These are phyloP conservation scores for Bradysia coprophila DNA, from an alignment of 1,140 invertebrate species.

Conservation along the genomic window DNA sequence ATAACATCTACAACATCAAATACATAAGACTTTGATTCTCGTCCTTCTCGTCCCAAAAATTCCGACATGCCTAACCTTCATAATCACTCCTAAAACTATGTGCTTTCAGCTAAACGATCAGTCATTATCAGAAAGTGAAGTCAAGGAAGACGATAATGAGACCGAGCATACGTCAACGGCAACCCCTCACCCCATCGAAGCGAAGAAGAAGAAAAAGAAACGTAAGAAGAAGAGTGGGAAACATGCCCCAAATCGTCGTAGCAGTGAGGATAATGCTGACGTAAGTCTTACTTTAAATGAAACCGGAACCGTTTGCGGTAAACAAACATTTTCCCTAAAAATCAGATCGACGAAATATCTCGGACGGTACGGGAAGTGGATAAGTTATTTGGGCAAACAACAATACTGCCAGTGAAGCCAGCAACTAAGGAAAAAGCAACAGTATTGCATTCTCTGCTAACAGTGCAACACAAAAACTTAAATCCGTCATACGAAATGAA, in stretches of 20 bases:
- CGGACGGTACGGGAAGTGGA: conserved; percentile 52
- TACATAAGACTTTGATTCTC: too few relatives aligned
- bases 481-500: conserved; percentile 72
- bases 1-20: too few relatives aligned
- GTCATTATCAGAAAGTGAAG: conserved; percentile 43
- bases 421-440: conserved; percentile 10
- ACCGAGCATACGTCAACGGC: conserved; percentile 32
- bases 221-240: conserved; percentile 37
- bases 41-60: too few relatives aligned
- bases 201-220: conserved; percentile 39
- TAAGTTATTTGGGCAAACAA: conserved; percentile 32
- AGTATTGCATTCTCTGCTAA: conserved; percentile 33
- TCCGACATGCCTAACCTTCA: too few relatives aligned
- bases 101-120: conserved; percentile 27
- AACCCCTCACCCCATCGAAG: conserved; percentile 19
- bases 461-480: conserved; percentile 50
- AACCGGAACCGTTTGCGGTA: not conserved
- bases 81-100: too few relatives aligned
- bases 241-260: conserved; percentile 27
- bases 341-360: conserved; percentile 46
- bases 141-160: conserved; percentile 50
- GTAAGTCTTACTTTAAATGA: conserved; percentile 13
- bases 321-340: too few relatives aligned
- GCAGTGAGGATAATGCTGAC: conserved; percentile 39
- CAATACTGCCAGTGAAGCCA: conserved; percentile 14